Base-by-base conservation (phyloP, 2,888 invertebrate genomes). In the Halictus quadricinctus region DNA sequence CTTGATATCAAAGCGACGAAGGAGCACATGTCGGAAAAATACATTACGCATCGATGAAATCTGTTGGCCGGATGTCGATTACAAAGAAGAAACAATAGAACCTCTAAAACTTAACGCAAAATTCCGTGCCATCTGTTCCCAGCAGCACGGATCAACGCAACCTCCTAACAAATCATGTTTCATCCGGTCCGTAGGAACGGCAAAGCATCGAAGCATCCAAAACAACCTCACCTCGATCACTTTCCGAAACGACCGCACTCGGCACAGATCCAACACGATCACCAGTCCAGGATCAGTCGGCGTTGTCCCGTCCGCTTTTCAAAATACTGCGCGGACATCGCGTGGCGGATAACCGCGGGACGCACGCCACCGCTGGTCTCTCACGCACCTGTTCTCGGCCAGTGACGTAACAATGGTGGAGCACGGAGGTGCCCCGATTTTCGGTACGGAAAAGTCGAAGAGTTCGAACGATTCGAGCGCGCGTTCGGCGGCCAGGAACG, bases 311-410 rank as follows among this genome's bases (percentile, higher is more conserved):
- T 21, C 25, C 46, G 54, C 25, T 18, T 74, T 74, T 78, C 70
- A 41, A 58, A 82, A 75, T 72, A 64, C 50, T 74, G 83, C 83
- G 83, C 84, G 83, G 66, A 69, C 78, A 73, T 36, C 69, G 83
- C 70, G 72, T 64, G 64, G 50, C 73, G 70, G 54, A 69, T 76
- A 29, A 58, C 64, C 64, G 64, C 64, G 64, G 64, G 64, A 64
- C 64, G 64, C 64, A 73, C 58, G 77, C 72, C 76, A 60, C 83
- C 83, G 66, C 83, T 72, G 43, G 25, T 46, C n/a, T n/a, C 76
- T 25, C 75, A 78, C 80, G 83, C 86, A 87, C 83, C 83, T 86
- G 87, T 86, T 87, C 76, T 13, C 69, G 73, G 13, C 21, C 76
- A 74, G 79, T 86, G 83, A 86, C 87, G 87, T 83, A 87, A 83